Evolutionary conservation across 1,140 invertebrate genomes (phyloP), one percentile per base, ranked within the genome.

Genomic region (Philotrypesis tridentata): DNA sequence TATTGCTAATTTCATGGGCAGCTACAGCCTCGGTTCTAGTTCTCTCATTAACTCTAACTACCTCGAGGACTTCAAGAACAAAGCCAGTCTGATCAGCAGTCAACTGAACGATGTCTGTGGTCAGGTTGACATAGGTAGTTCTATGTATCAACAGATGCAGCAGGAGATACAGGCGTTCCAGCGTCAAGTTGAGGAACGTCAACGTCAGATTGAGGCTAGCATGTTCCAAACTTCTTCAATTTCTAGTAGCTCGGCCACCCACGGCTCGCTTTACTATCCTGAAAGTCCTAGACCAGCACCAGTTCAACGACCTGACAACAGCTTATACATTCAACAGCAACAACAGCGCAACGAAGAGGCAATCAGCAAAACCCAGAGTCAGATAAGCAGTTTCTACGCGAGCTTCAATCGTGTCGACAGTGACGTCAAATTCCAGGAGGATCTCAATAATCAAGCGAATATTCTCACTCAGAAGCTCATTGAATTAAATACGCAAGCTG

Each of bases 1-100:
- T 31, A 83, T 83, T 6, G 48, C 17, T 33, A 63, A 6, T n/a
- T 83, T 83, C 73, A 83, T 80, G 71, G 67, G 82, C n/a, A 65
- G 17, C 12, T 83, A 63, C 65, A 48, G 31, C 9, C 21, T 79
- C 1, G 63, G 17, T 8, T 11, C 65, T 7, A 65, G 48, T 1
- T 70, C 68, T 2, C 9, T n/a, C 6, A 11, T 76, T 0, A 76
- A 43, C 9, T 12, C 61, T 6, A 73, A 33, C 23, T 6, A 31
- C 8, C 29, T 80, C 1, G 65, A 76, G 14, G 75, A 78, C 14
- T 83, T 83, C 33, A 79, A 70, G 23, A 33, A 2, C 11, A 75
- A 76, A 6, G 82, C 82, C 12, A 27, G 29, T 25, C 14, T 76
- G 0, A 75, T 83, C 9, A 70, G 21, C 29, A 72, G 25, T 11